Evolutionary conservation across 2,888 invertebrate genomes (phyloP), one percentile per base, ranked within the genome.

Genomic region (Nysson spinosus): DNA sequence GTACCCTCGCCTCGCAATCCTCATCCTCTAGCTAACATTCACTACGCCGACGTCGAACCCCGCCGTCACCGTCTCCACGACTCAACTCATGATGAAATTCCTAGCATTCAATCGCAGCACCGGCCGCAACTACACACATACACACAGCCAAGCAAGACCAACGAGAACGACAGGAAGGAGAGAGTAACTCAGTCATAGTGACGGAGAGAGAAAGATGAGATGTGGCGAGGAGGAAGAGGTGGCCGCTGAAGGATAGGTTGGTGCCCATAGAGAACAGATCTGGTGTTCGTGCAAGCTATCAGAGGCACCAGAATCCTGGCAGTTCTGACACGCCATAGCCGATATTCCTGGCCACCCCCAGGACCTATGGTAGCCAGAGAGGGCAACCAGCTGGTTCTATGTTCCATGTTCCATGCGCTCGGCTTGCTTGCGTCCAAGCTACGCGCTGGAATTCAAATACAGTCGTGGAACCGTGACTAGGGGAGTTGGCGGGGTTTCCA

Each of bases 41-140:
- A 43, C 50, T 66, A 44, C 54, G 56, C 69, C 65, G 52, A 56
- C 55, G 57, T 70, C 72, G 62, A 62, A 20, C 74, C 73, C 66
- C 70, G 49, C 57, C 51, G 46, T 60, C 56, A 55, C 69, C 78
- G 77, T 79, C 79, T 88, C 88, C 88, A 86, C 88, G 89, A 89
- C 88, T 88, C 82, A 79, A 83, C 85, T 85, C 85, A 84, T 87
- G 85, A 87, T 86, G 86, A 87, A 87, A 87, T 87, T 87, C 86
- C 85, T 86, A 82, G 85, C 85, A 86, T 87, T 87, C 86, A 85
- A 85, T 86, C 83, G 85, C 84, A 84, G 83, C 80, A 78, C 77
- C 80, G 80, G 83, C 83, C 80, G 78, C 84, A 83, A 78, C 81
- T 79, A 80, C 76, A 74, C 75, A 69, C 77, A 68, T 72, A 69